phyloP scores from a whole-genome alignment of 2,113 vertebrate genomes.

The Macquaria ambigua region DNA sequence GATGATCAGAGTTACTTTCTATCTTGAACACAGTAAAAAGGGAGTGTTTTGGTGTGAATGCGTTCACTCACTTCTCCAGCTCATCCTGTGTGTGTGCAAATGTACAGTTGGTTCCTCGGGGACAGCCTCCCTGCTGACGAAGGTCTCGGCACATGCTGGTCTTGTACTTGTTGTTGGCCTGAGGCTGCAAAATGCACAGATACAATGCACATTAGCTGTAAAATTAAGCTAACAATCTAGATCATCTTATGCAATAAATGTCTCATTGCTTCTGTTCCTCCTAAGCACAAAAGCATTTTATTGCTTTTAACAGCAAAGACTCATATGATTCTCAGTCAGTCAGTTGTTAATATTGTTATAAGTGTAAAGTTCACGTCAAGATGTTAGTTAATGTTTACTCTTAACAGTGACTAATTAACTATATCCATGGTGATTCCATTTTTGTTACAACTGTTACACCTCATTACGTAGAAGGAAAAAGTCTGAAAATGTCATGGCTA shows the following conservation, averaged over 20 bases:
- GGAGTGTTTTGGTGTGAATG: not conserved
- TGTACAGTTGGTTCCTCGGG: slow-evolving; percentile 94
- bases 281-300: not conserved
- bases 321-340: not conserved
- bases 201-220: not conserved
- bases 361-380: slow-evolving; percentile 11
- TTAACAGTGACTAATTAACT: not conserved
- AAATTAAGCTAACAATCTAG: not conserved
- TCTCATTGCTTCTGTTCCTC: not conserved
- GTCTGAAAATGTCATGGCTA: not conserved
- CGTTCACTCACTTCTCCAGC: slow-evolving; percentile 92
- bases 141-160: slow-evolving; percentile 98
- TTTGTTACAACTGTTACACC: not conserved
- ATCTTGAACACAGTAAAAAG: not conserved
- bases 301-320: not conserved
- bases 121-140: slow-evolving; percentile 95
- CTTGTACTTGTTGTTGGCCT: slow-evolving; percentile 98
- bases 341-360: too few species aligned
- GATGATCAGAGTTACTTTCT: not conserved
- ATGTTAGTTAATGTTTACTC: slow-evolving; percentile 8
- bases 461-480: not conserved
- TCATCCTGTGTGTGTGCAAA: slow-evolving; percentile 99
- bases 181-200: slow-evolving; percentile 84
- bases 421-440: not conserved
- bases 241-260: not conserved